phyloP scores from a whole-genome alignment of 2,113 vertebrate genomes.

The Toxotes chatareus region DNA sequence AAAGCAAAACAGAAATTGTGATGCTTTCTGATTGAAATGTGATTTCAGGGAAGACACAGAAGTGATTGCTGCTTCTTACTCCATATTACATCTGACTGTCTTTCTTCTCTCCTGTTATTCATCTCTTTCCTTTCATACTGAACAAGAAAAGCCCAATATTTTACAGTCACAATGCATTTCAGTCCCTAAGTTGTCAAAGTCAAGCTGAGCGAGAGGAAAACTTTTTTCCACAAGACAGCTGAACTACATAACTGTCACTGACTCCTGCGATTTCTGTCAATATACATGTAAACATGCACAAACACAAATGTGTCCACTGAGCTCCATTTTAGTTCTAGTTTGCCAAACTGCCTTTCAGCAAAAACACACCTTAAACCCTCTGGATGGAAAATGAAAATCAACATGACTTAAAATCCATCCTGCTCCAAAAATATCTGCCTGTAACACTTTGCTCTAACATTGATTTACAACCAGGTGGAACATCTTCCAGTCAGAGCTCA shows the following conservation, averaged over 20 bases:
- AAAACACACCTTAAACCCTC: neutral
- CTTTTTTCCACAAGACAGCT: conserved; percentile 2
- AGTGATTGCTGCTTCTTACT: neutral
- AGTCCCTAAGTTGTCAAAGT: conserved; percentile 32
- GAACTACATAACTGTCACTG: neutral
- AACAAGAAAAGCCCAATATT: conserved; percentile 7
- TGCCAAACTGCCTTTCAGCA: neutral
- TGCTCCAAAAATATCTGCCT: neutral
- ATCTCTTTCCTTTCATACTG: conserved; percentile 20
- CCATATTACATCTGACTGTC: neutral
- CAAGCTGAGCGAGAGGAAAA: neutral
- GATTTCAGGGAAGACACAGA: conserved; percentile 3
- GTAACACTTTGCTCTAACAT: conserved; percentile 39
- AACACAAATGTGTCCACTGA: neutral
- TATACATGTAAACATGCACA: neutral
- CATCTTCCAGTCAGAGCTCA: conserved; percentile 50
- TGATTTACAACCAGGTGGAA: conserved; percentile 54
- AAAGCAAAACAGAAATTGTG: neutral
- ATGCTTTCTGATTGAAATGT: conserved; percentile 27
- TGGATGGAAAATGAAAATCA: conserved; percentile 39
- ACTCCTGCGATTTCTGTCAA: neutral
- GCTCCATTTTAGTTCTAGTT: neutral
- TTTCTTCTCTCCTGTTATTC: neutral
- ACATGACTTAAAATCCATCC: conserved; percentile 32
- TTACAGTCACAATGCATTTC: conserved; percentile 4